A percentile compares a stretch with the other conserved stretches of the same genome.
phyloP scores from a whole-genome alignment of 2,888 invertebrate genomes.

The Microchrysa polita region DNA sequence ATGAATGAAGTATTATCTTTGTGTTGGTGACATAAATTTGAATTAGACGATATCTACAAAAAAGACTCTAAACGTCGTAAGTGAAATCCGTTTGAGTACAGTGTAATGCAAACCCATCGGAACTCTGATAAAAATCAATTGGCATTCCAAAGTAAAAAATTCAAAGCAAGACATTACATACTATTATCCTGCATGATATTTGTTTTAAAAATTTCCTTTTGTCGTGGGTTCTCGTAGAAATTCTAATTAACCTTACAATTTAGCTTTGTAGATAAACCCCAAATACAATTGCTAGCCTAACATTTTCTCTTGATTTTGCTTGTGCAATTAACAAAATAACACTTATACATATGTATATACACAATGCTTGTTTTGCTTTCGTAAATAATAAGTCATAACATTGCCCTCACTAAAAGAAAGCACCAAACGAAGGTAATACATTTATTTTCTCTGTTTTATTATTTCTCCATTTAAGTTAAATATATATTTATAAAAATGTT shows the following conservation, averaged over 20 bases:
- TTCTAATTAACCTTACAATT: neutral
- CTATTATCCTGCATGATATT: too few relatives aligned
- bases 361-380: conserved; percentile 41
- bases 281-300: conserved; percentile 38
- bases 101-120: too few relatives aligned
- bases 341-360: conserved; percentile 27
- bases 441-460: conserved; percentile 54
- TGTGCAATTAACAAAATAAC: conserved; percentile 38
- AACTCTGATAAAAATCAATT: too few relatives aligned
- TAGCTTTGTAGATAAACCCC: conserved; percentile 33
- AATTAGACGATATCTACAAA: too few relatives aligned
- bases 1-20: too few relatives aligned
- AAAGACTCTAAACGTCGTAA: too few relatives aligned
- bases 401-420: conserved; percentile 60
- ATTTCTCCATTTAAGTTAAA: conserved; percentile 20
- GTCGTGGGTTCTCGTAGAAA: too few relatives aligned
- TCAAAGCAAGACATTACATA: too few relatives aligned
- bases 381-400: conserved; percentile 57
- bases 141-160: too few relatives aligned
- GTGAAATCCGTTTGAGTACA: too few relatives aligned
- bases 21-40: too few relatives aligned
- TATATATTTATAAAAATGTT: neutral
- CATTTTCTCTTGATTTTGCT: conserved; percentile 1
- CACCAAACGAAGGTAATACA: conserved; percentile 61
- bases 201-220: too few relatives aligned